Base-by-base conservation (phyloP, 2,797 vertebrate species). In the Cygnus olor region DNA sequence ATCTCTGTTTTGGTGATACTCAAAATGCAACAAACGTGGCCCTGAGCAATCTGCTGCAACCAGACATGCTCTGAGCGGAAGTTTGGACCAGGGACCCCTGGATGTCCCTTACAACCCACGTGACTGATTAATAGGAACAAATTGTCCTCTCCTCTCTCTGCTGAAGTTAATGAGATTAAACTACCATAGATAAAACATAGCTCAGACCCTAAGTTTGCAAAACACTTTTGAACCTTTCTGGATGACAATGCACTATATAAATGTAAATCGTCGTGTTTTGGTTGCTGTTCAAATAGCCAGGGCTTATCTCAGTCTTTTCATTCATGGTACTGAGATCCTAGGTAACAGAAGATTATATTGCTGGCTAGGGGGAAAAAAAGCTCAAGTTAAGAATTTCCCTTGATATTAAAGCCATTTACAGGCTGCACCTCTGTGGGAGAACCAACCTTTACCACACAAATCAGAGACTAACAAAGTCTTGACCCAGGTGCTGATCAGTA, bases 91-190 rank as follows among this genome's bases (percentile, higher is more conserved):
- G 9, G 63, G 30, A 86, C 6, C 1, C 72, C 14, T 14, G 11
- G 38, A 73, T 53, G 36, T 27, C 47, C 16, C 68, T 89, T 85
- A 30, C 14, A 38, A 84, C 12, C 30, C 81, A 60, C 0, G 0
- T 87, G 65, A 74, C 22, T 45, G 36, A 77, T 61, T 82, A 92
- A 80, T 5, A 69, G 71, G 94, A 95, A 92, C 71, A 90, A 87
- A 74, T 66, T 95, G 81, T 96, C 72, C 93, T 94, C 32, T 92
- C 6, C 47, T 83, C 20, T 82, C 49, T 21, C 57, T 77, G 79
- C 19, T 76, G 45, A 89, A 87, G 65, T 38, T 45, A 95, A 72
- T 72, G 28, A 90, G 91, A 93, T 92, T 80, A 90, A 94, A 63
- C 42, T 74, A 18, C 15, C 58, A 28, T 16, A 66, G 58, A 89